Evolutionary conservation across 2,888 invertebrate genomes (phyloP).

Genomic region (Folsomia candida): DNA sequence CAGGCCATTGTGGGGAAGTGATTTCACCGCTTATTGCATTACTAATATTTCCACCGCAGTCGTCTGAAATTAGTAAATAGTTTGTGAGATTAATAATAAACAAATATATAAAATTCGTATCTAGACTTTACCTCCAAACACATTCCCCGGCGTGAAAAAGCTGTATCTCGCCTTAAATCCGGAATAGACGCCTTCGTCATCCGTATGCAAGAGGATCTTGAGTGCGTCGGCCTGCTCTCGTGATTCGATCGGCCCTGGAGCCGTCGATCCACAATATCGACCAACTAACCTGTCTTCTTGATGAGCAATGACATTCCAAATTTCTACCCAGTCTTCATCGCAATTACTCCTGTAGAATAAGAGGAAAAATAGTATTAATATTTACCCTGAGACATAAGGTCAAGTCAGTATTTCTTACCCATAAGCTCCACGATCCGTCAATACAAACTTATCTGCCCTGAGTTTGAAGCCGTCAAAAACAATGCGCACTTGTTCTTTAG

Average conservation of each 20-base stretch:
- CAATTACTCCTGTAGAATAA: slow-evolving; percentile 57
- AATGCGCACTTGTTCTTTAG: slow-evolving; percentile 84
- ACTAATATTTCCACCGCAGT: slow-evolving; percentile 89
- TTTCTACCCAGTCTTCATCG: slow-evolving; percentile 90
- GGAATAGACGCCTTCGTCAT: slow-evolving; percentile 80
- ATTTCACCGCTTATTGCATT: slow-evolving; percentile 70
- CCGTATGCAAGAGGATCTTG: slow-evolving; percentile 83
- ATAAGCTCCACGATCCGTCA: slow-evolving; percentile 68
- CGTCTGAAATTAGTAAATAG: slow-evolving; percentile 57
- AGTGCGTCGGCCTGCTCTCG: slow-evolving; percentile 83
- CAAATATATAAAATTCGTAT: background rate
- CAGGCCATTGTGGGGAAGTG: slow-evolving; percentile 85
- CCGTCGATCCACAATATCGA: slow-evolving; percentile 84
- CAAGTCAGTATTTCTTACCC: slow-evolving; percentile 59
- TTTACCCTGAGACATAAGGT: background rate
- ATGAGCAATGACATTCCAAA: slow-evolving; percentile 83
- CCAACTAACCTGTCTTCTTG: slow-evolving; percentile 80
- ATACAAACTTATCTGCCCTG: slow-evolving; percentile 74
- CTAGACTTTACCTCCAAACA: slow-evolving; percentile 65
- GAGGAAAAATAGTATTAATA: background rate
- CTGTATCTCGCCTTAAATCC: slow-evolving; percentile 95
- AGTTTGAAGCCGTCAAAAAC: slow-evolving; percentile 90
- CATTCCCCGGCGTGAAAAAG: slow-evolving; percentile 83
- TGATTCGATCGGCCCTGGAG: slow-evolving; percentile 86
- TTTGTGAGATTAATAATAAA: background rate